Evolutionary conservation across 2,888 invertebrate species (phyloP), one percentile per base, ranked within the genome.

Genomic region (Drosophila ezoana): DNA sequence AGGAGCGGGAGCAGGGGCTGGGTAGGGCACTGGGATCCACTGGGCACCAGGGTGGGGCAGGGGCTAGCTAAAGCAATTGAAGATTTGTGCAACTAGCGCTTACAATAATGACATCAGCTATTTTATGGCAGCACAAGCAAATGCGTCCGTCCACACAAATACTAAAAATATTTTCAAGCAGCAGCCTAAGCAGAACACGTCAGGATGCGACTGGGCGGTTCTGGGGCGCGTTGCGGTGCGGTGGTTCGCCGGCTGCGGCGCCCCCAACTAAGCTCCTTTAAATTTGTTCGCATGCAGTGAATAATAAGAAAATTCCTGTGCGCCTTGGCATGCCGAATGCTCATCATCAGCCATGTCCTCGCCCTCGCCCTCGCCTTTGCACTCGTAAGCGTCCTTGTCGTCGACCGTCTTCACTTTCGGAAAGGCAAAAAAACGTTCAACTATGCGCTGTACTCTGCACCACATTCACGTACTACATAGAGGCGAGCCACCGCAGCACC

Each of bases 241-340:
- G 4, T 20, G 20, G 5, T 20, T 20, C 5, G 20, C 20, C 4
- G 20, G 6, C 2, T 23, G 23, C 1, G 23, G 23, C 8, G 57
- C 57, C 28, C 28, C 18, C 10, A 16, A 4, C 16, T n/a, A 2
- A 23, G 37, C 1, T 61, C 47, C 64, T 59, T 48, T 47, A 59
- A 77, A 63, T 81, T 48, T 47, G 38, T 48, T 71, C 70, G 57
- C 76, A 71, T 81, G 82, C 79, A 76, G 63, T 76, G 72, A 63
- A 81, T 84, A 84, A 84, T 87, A 87, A 79, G 85, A 75, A 87
- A 84, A 84, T 84, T 84, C 83, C 87, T 79, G 74, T 79, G 51
- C 79, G 76, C 79, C 49, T 70, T 79, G 83, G 83, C 76, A 83
- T 87, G 64, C 59, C 63, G 57, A 65, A 61, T 72, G 69, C 67